A percentile compares a stretch with the other conserved stretches of the same genome.
Conservation (phyloP, 2,797 vertebrate genomes). For the Girardinus metallicus region DNA sequence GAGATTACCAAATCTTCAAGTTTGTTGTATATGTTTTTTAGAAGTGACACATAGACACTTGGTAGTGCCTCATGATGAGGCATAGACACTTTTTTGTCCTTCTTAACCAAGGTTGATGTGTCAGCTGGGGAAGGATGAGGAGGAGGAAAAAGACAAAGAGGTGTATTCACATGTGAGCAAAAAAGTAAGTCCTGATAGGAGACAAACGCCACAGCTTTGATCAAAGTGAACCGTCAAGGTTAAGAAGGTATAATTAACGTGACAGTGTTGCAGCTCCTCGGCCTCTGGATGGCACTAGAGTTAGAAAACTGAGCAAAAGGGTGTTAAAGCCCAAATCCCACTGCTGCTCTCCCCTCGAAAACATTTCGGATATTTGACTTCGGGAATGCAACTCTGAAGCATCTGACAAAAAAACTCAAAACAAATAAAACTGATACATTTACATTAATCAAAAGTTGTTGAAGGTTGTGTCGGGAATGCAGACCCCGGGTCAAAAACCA, state of each 20-base stretch:
- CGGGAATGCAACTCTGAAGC: not conserved
- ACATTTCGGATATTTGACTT: not conserved
- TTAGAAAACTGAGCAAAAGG: constrained; percentile 7
- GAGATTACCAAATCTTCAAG: constrained; percentile 26
- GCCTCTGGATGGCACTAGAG: constrained; percentile 62
- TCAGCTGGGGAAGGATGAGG: constrained; percentile 4
- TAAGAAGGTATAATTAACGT: constrained; percentile 35
- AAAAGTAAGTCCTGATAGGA: constrained; percentile 25
- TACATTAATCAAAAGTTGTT: not conserved
- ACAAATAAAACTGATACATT: not conserved
- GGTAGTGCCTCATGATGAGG: constrained; percentile 14
- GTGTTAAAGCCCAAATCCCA: constrained; percentile 2
- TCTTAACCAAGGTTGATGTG: constrained; percentile 41
- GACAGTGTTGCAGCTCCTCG: constrained; percentile 24
- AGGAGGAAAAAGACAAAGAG: constrained; percentile 5
- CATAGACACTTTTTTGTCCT: not conserved
- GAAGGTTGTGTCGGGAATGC: not conserved
- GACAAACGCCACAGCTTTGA: constrained; percentile 29
- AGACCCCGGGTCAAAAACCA: not conserved
- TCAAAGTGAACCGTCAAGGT: constrained; percentile 35
- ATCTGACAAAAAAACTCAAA: not conserved
- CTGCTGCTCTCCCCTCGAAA: not conserved
- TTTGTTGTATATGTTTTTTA: constrained; percentile 12
- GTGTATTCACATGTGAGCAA: constrained; percentile 38
- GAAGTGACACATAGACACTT: constrained; percentile 19